These are phyloP conservation scores for Metalampra italica DNA, from an alignment of 2,888 invertebrate genomes.

Conservation along the genomic window DNA sequence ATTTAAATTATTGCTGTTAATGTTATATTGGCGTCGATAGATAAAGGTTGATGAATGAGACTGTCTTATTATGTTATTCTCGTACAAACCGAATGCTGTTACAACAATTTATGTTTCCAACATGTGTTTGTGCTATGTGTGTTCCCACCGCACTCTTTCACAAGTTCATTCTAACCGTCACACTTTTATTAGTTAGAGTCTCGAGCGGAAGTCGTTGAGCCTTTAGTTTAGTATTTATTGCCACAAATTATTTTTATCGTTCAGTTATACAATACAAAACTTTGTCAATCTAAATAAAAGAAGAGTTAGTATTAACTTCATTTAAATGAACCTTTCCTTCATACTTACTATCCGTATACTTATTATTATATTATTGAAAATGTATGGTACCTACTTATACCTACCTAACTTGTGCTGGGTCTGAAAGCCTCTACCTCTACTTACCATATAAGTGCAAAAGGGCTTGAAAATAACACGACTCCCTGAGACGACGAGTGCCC, in stretches of 20 bases:
- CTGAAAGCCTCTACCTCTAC: no score
- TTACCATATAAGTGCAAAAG: no score
- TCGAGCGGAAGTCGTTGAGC: slow-evolving; percentile 18
- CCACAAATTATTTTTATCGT: slow-evolving; percentile 5
- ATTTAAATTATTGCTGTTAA: neutral
- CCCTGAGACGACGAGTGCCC: no score
- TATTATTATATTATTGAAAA: no score
- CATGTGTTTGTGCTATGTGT: slow-evolving; percentile 4
- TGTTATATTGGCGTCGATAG: neutral
- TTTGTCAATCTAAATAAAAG: no score
- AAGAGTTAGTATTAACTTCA: no score
- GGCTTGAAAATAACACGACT: no score
- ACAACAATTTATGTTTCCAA: neutral
- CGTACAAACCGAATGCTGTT: neutral
- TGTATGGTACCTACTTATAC: no score
- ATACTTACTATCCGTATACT: no score
- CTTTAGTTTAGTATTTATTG: slow-evolving; percentile 11
- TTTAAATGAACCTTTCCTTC: no score
- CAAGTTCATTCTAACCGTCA: slow-evolving; percentile 5
- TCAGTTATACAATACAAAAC: no score
- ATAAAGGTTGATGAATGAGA: slow-evolving; percentile 1
- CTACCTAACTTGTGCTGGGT: no score
- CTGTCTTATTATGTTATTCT: neutral
- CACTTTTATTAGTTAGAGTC: slow-evolving; percentile 14
- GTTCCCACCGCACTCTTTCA: slow-evolving; percentile 1